Evolutionary conservation across 92 coral and sea anemone genomes (phyloP).

Genomic region (Heliopora coerulea): DNA sequence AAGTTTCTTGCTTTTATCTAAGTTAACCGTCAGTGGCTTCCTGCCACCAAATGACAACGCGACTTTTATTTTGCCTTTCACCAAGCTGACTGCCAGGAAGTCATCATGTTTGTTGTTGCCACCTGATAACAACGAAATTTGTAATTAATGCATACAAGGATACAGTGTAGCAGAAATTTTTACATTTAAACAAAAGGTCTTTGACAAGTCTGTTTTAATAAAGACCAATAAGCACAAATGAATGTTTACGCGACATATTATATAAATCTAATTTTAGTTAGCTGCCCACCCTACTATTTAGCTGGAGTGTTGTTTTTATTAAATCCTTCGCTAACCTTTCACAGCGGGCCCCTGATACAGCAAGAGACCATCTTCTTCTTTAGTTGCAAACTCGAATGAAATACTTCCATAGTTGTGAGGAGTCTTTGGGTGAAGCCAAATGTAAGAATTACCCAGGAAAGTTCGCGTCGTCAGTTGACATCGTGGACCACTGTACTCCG

Average conservation of each 20-base stretch:
- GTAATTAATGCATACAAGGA: neutral
- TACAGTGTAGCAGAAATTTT: no score
- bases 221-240: no score
- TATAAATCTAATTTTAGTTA: no score
- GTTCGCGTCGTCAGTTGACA: constrained; percentile 79
- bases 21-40: constrained; percentile 51
- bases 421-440: constrained; percentile 65
- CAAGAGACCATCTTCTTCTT: constrained; percentile 67
- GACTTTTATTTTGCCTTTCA: constrained; percentile 63
- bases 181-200: no score
- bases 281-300: no score
- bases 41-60: constrained; percentile 70
- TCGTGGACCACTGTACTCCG: constrained; percentile 58
- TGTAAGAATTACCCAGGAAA: constrained; percentile 75
- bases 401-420: constrained; percentile 62
- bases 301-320: no score
- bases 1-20: constrained; percentile 51
- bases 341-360: constrained; percentile 86
- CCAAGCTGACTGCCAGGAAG: constrained; percentile 70
- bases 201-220: no score
- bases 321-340: constrained; percentile 55
- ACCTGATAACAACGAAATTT: constrained; percentile 36
- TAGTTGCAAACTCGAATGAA: constrained; percentile 77
- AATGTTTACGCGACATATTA: no score
- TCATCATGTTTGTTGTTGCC: constrained; percentile 83